Percentiles rank a stretch among this genome's conserved stretches.
These are phyloP conservation scores for Danio choprae DNA, from an alignment of 2,797 vertebrate genomes.

Conservation along the genomic window DNA sequence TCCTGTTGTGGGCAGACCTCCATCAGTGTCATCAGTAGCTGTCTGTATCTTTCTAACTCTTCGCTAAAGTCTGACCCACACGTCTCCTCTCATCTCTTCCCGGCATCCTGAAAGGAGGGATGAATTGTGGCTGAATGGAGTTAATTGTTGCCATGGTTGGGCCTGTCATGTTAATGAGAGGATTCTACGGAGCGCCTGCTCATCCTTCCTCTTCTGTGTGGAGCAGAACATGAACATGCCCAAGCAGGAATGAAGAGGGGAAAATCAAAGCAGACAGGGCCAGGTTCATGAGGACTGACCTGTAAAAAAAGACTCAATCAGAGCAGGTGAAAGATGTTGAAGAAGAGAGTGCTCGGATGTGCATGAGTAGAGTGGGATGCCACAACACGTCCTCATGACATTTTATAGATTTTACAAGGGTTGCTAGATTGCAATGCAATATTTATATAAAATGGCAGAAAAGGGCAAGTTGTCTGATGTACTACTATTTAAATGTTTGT, in stretches of 20 bases:
- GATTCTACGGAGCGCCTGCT: slow-evolving; percentile 58
- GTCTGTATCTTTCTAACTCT: slow-evolving; percentile 35
- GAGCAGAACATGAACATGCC: slow-evolving; percentile 45
- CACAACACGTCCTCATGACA: not conserved
- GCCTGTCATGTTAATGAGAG: slow-evolving; percentile 65
- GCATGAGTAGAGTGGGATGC: slow-evolving; percentile 39
- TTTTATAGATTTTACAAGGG: not conserved
- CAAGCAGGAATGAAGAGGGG: slow-evolving; percentile 33
- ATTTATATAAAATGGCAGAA: not conserved
- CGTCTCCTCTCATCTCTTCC: slow-evolving; percentile 58
- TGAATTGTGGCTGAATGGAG: slow-evolving; percentile 62
- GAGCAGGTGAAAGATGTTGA: slow-evolving; percentile 56
- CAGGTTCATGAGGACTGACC: slow-evolving; percentile 62
- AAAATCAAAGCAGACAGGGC: slow-evolving; percentile 67
- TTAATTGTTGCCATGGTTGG: slow-evolving; percentile 63
- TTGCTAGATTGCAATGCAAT: not conserved
- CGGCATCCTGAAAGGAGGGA: slow-evolving; percentile 51
- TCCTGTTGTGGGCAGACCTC: slow-evolving; percentile 34
- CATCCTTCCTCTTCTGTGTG: slow-evolving; percentile 41
- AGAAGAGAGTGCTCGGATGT: slow-evolving; percentile 37
- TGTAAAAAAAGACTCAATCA: slow-evolving; percentile 66
- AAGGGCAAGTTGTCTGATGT: not conserved
- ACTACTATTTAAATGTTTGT: not conserved
- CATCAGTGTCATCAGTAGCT: slow-evolving; percentile 42
- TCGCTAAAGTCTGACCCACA: slow-evolving; percentile 49